Conservation (phyloP, 2,888 invertebrate species). For the Carcina quercana region DNA sequence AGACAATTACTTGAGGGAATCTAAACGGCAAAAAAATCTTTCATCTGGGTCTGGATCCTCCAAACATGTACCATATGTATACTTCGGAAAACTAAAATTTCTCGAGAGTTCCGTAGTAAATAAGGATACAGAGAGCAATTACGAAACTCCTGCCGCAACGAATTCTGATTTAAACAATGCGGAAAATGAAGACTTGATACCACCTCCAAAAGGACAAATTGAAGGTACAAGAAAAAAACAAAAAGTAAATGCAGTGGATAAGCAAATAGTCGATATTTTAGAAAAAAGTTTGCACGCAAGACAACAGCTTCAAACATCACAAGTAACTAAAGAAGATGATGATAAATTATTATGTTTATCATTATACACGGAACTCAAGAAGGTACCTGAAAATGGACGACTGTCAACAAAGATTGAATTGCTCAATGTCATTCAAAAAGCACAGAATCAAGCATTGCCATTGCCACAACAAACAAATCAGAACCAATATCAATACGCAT, state of each 20-base stretch:
- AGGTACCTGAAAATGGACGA: conserved; percentile 2
- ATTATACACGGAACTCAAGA: conserved; percentile 2
- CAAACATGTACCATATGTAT: conserved; percentile 7
- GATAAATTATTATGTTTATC: conserved; percentile 3
- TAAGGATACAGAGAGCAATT: conserved; percentile 6
- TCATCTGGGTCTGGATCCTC: conserved; percentile 7
- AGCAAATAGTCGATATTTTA: conserved; percentile 2
- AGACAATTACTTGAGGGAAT: conserved; percentile 6
- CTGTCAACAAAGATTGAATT: conserved; percentile 7
- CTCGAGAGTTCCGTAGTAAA: conserved; percentile 6
- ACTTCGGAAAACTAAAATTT: conserved; percentile 7
- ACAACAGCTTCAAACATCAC: not conserved
- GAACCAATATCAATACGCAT: conserved; percentile 8
- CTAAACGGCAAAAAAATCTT: conserved; percentile 4
- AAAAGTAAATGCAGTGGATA: conserved; percentile 7
- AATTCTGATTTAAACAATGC: conserved; percentile 6
- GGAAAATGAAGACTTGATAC: conserved; percentile 4
- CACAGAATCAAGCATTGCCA: conserved; percentile 9
- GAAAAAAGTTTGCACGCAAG: conserved; percentile 1
- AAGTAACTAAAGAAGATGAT: conserved; percentile 1
- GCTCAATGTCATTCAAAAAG: conserved; percentile 8
- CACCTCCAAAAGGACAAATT: conserved; percentile 6
- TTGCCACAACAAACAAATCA: conserved; percentile 9
- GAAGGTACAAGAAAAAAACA: conserved; percentile 3
- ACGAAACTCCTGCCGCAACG: conserved; percentile 6